Base-by-base conservation (phyloP, 2,888 invertebrate genomes). In the Cephus pygmeus region DNA sequence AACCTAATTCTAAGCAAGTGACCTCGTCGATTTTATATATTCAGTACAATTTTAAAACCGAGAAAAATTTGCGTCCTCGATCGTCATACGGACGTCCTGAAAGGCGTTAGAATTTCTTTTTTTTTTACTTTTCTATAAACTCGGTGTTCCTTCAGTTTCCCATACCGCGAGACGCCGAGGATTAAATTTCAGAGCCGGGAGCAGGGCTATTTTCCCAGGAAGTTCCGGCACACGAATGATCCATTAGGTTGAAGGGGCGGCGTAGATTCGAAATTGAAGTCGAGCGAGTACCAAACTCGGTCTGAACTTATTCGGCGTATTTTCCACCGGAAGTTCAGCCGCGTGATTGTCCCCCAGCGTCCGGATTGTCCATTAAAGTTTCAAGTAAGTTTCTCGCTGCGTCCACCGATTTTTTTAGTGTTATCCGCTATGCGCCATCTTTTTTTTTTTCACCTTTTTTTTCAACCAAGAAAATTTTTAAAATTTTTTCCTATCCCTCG, bases 341-440 rank as follows among this genome's bases (percentile, higher is more conserved):
- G 56, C 56, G 56, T 84, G 82, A 84, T 85, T 84, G 85, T 83
- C 83, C 85, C 84, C 83, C 83, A 78, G 82, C 75, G 75, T 85
- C 84, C 80, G 85, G 83, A 87, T 87, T 85, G 87, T 87, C 88
- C 88, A 86, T 89, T 87, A 87, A 88, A 89, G 85, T 90, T 88
- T 86, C 81, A 75, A 83, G 82, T 84, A 85, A 87, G 85, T 87
- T 86, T 83, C 83, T 34, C 30, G 74, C 34, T 34, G 71, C 31
- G 71, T 31, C 71, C 71, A 23, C 12, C 23, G 12, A 15, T 34
- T 31, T 71, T 30, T 71, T 71, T 11, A 15, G 12, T 34, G 71
- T 30, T 71, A 31, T 34, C 31, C 71, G 31, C 30, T 3, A 3
- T 34, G 31, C 31, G 71, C 71, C 71, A 23, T 33, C 31, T 71